Percentiles rank a stretch among this genome's conserved stretches.
Conservation (phyloP, 2,797 vertebrate species). For the Heterohyrax brucei region DNA sequence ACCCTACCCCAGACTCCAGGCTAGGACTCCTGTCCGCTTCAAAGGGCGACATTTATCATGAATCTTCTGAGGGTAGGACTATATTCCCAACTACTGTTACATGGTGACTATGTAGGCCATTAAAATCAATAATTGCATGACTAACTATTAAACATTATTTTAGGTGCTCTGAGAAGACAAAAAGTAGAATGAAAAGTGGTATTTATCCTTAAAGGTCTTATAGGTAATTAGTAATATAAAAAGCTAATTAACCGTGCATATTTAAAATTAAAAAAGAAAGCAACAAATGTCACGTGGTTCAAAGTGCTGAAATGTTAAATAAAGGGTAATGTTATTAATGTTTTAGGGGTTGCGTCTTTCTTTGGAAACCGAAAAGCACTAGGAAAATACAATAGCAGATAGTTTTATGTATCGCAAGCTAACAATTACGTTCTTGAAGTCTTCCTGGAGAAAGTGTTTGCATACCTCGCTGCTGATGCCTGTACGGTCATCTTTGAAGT, state of each 20-base stretch:
- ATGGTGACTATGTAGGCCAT: neutral
- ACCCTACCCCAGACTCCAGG: neutral
- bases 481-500: too few species aligned
- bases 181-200: constrained; percentile 48
- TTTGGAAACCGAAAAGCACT: constrained; percentile 12
- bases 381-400: constrained; percentile 56
- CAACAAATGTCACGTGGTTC: constrained; percentile 47
- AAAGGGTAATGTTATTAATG: constrained; percentile 60
- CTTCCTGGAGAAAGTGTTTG: too few species aligned
- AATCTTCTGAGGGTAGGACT: neutral
- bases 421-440: too few species aligned
- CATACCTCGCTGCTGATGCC: too few species aligned
- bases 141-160: constrained; percentile 28
- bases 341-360: constrained; percentile 26
- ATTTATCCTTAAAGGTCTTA: constrained; percentile 69
- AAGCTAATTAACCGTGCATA: constrained; percentile 76
- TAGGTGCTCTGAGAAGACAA: constrained; percentile 20
- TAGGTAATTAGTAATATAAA: constrained; percentile 64
- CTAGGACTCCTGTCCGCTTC: neutral
- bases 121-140: neutral
- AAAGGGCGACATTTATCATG: neutral
- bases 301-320: constrained; percentile 62
- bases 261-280: constrained; percentile 72
- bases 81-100: neutral
- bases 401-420: neutral